Base-by-base conservation (phyloP, 2,888 invertebrate species). In the Marronus borbonicus region DNA sequence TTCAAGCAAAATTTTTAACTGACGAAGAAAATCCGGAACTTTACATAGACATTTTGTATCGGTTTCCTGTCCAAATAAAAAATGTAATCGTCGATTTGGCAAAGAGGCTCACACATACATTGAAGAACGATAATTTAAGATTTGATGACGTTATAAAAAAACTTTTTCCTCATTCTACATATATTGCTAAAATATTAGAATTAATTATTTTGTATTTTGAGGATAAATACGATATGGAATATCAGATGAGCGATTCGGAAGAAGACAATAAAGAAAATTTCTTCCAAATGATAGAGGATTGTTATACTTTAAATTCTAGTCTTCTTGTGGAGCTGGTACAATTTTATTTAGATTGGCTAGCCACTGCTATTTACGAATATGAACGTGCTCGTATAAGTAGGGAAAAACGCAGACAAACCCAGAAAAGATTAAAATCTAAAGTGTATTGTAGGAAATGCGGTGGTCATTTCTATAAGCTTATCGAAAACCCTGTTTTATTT, bases 261-360 rank as follows among this genome's bases (percentile, higher is more conserved):
- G 66, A 69, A 31, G 69, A 78, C 17, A 78, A 49, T 12, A 58
- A 31, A 14, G 58, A 58, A 28, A 75, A 62, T 44, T 60, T 78
- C 8, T 76, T 76, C 20, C 36, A 58, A 31, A 49, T 76, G 60
- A 76, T 78, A 12, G 69, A 68, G 31, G 55, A 65, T 24, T 44
- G 31, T 28, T 75, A 64, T 55, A 44, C 8, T 3, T 74, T 78
- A 28, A 78, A 80, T 68, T 12, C 5, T 14, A 72, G 74, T 58
- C 64, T 82, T 39, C 72, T 85, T 12, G 79, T 76, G 31, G 83
- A 85, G 58, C 76, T 86, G 49, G 77, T 84, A 14, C 79, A 79
- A 20, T 85, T 81, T 69, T 78, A 75, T 55, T 78, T 78, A 55
- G 76, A 76, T 78, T 76, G 72, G 76, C 68, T 81, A 44, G 76